phyloP scores from a whole-genome alignment of 2,113 vertebrate genomes.

The Pangasianodon hypophthalmus region DNA sequence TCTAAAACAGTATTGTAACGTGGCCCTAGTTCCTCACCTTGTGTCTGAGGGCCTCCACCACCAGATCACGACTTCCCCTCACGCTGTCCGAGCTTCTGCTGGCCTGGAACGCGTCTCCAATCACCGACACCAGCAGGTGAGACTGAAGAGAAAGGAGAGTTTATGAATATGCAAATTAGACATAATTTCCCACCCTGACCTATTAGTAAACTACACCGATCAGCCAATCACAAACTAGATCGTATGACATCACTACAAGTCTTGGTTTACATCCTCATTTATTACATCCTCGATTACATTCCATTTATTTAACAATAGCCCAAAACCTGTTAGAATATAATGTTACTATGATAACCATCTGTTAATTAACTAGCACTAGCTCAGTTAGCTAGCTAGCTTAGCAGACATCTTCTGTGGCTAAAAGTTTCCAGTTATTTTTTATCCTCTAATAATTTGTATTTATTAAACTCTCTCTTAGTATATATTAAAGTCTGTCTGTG shows the following conservation, averaged over 20 bases:
- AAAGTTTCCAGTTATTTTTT: background rate
- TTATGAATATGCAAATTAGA: background rate
- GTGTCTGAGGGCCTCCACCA: conserved; percentile 75
- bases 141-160: conserved; percentile 57
- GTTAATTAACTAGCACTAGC: background rate
- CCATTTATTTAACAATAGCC: background rate
- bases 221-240: background rate
- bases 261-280: background rate
- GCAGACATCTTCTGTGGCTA: background rate
- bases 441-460: too few species aligned
- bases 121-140: conserved; percentile 70
- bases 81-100: conserved; percentile 49
- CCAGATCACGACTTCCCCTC: conserved; percentile 65
- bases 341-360: background rate
- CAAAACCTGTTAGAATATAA: background rate
- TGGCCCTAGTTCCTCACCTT: conserved; percentile 60
- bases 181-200: background rate
- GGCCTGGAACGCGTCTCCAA: conserved; percentile 68
- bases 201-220: background rate
- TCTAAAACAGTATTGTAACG: background rate
- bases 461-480: too few species aligned
- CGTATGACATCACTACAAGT: background rate
- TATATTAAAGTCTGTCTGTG: too few species aligned
- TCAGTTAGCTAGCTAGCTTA: background rate
- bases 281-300: background rate